A percentile compares a stretch with the other conserved stretches of the same genome.
Evolutionary conservation across 2,113 vertebrate species (phyloP).

Genomic region (Archocentrus centrarchus): DNA sequence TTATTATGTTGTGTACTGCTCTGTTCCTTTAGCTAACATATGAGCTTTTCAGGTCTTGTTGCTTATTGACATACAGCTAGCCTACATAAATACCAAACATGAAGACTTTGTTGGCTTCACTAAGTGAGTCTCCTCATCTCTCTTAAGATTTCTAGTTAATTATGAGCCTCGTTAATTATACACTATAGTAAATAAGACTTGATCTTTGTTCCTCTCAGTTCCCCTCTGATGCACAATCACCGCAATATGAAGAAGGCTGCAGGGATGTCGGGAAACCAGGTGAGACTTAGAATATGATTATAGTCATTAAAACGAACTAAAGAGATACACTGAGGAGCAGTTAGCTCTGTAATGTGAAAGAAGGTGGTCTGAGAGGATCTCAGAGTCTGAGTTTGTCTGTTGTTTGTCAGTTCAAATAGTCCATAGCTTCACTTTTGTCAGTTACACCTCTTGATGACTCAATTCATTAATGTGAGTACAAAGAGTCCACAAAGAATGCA

Average conservation of each 20-base stretch:
- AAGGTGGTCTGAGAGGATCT: background rate
- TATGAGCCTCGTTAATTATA: background rate
- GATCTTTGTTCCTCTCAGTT: constrained; percentile 72
- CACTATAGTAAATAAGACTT: background rate
- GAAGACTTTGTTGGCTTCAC: constrained; percentile 95
- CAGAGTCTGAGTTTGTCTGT: background rate
- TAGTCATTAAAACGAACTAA: background rate
- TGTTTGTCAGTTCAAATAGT: background rate
- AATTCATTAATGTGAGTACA: background rate
- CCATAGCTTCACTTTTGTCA: background rate
- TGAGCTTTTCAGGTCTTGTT: constrained; percentile 83
- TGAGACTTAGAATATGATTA: constrained; percentile 63
- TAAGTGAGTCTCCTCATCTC: constrained; percentile 83
- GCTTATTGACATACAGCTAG: constrained; percentile 91
- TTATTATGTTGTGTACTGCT: background rate
- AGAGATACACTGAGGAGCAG: background rate
- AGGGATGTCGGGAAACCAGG: constrained; percentile 87
- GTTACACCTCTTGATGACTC: background rate
- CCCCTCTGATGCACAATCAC: constrained; percentile 87
- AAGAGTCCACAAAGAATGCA: background rate
- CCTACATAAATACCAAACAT: constrained; percentile 96
- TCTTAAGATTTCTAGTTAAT: background rate
- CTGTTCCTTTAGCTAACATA: background rate
- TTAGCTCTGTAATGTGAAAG: background rate
- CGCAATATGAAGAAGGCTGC: constrained; percentile 81